Evolutionary conservation across 2,888 invertebrate species (phyloP), one percentile per base, ranked within the genome.

Genomic region (Dryocosmus kuriphilus): DNA sequence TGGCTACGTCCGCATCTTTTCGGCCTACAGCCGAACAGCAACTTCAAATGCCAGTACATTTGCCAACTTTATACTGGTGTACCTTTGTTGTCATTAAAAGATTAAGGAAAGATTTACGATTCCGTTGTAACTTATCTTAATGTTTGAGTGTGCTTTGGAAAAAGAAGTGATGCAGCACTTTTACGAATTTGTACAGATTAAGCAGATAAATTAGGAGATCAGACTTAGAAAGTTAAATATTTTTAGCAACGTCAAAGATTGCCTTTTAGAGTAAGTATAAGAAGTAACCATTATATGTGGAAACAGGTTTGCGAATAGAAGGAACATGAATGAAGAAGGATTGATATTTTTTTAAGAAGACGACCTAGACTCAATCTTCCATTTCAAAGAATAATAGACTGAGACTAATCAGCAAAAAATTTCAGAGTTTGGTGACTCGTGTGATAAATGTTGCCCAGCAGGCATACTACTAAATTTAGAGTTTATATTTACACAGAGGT

Each of bases 1-100:
- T 74, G 55, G 51, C 63, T 63, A 74, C 74, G 74, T 74, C 61
- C 55, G 55, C 41, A 63, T 74, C 55, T 61, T 73, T 77, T 73
- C 51, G 60, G 22, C 38, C 60, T 51, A 46, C 27, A 16, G 35
- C 9, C 38, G 60, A 60, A 61, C 41, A n/a, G n/a, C 75, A 75
- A 73, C 74, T 81, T 76, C 77, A 32, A 71, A 41, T 61, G 30
- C 60, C 57, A 73, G 62, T 57, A 61, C 30, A 30, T 32, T 71
- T 76, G 14, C 61, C 35, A 60, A 75, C 60, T 61, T 75, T 38
- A n/a, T n/a, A 60, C 38, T 41, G 41, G n/a, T 14, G 60, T n/a
- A 61, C 46, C 35, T 63, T 38, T 57, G 24, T 24, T 14, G 14
- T 24, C 27, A 6, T 60, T 6, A 7, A 60, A 63, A 63, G n/a